phyloP scores from a whole-genome alignment of 2,888 invertebrate genomes.

The Eupithecia pulchellata region DNA sequence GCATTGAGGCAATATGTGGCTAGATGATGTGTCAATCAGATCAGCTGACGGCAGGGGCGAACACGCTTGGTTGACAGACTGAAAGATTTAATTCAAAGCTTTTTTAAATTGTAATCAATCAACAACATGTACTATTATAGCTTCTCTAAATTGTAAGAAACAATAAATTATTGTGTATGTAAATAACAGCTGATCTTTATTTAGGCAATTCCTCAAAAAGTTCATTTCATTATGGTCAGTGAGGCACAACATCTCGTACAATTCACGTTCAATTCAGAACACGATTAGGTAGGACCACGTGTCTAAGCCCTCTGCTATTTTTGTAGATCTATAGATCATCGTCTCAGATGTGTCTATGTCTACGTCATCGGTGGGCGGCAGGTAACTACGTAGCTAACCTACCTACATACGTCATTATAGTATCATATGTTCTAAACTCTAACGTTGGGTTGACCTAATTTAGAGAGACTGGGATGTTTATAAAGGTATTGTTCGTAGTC shows the following conservation, averaged over 20 bases:
- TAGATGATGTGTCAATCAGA: constrained; percentile 74
- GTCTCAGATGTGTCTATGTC: not conserved
- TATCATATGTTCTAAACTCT: not conserved
- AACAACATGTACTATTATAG: constrained; percentile 82
- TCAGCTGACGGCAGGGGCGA: constrained; percentile 73
- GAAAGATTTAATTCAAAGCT: constrained; percentile 80
- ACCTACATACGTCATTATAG: not conserved
- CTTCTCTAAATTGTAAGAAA: constrained; percentile 85
- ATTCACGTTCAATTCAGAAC: not conserved
- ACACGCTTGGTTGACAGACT: constrained; percentile 73
- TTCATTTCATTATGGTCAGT: constrained; percentile 14
- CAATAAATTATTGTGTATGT: constrained; percentile 86
- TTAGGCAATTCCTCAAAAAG: constrained; percentile 70
- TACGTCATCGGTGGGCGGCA: not conserved
- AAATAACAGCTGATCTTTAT: constrained; percentile 83
- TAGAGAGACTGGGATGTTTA: not conserved
- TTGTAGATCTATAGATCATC: not conserved
- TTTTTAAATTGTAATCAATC: constrained; percentile 81
- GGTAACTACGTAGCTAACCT: not conserved
- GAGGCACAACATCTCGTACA: not conserved
- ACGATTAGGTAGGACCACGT: not conserved
- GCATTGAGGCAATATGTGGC: constrained; percentile 70
- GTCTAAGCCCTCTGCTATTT: not conserved
- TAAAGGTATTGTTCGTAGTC: not conserved
- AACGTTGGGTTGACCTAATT: not conserved